Conservation (phyloP, 2,113 vertebrate genomes). For the Panthera uncia region DNA sequence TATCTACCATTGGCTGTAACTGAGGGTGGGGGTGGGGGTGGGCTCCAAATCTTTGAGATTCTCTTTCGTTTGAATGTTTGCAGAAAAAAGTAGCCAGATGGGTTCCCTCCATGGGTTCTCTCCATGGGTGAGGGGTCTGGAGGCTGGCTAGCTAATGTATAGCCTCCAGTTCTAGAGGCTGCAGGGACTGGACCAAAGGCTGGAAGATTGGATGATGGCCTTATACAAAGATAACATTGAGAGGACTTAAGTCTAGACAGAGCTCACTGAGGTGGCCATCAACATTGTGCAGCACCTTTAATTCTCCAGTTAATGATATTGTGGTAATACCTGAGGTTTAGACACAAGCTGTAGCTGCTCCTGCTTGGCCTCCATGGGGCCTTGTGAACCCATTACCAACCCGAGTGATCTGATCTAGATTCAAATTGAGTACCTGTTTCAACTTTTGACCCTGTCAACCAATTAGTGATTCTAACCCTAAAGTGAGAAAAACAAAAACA, state of each 20-base stretch:
- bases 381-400: neutral
- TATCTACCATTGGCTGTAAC: neutral
- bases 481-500: neutral
- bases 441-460: neutral
- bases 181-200: neutral
- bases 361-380: neutral
- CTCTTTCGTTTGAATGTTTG: neutral
- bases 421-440: neutral
- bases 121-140: neutral
- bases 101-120: neutral
- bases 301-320: accelerated
- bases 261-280: neutral
- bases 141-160: neutral
- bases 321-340: neutral
- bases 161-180: neutral
- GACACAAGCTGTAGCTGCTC: neutral
- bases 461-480: neutral
- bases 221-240: neutral
- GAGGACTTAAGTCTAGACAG: neutral
- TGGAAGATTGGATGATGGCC: neutral
- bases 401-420: neutral
- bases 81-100: neutral
- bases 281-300: too few species aligned
- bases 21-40: neutral
- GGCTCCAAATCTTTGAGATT: neutral